phyloP scores from a whole-genome alignment of 53 echinoderm and acorn worm genomes.

The Antedon mediterranea region DNA sequence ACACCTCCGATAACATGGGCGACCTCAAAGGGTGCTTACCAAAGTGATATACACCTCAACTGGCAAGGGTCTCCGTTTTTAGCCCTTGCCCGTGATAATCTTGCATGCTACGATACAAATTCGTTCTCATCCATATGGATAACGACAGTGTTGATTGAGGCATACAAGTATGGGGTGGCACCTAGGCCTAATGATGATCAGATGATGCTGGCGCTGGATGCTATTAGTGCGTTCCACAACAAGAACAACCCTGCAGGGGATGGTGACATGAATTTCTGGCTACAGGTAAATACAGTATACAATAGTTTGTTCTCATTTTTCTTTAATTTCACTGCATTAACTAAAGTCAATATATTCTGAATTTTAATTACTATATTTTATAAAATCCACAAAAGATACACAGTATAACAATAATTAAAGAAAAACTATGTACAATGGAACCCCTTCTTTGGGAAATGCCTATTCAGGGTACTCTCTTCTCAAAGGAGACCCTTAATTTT shows the following conservation, averaged over 20 bases:
- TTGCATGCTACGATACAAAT: slow-evolving; percentile 14
- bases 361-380: too few relatives aligned
- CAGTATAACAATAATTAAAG: too few relatives aligned
- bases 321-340: too few relatives aligned
- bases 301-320: too few relatives aligned
- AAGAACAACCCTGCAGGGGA: slow-evolving; percentile 14
- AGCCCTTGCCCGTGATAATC: background rate
- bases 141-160: slow-evolving; percentile 12
- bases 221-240: slow-evolving; percentile 9
- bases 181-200: slow-evolving; percentile 4
- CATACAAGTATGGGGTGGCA: slow-evolving; percentile 2
- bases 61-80: slow-evolving; percentile 8
- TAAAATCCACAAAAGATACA: too few relatives aligned
- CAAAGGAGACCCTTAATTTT: too few relatives aligned
- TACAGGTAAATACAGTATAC: slow-evolving; percentile 2
- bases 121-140: slow-evolving; percentile 18
- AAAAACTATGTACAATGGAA: too few relatives aligned
- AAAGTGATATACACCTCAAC: slow-evolving; percentile 18
- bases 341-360: too few relatives aligned
- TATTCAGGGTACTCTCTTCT: too few relatives aligned
- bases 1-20: slow-evolving; percentile 11
- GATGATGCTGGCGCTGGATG: slow-evolving; percentile 9
- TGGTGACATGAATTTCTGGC: slow-evolving; percentile 17
- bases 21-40: slow-evolving; percentile 13
- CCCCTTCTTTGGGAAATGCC: too few relatives aligned